phyloP scores from a whole-genome alignment of 2,888 invertebrate species.

The Thera obeliscata region DNA sequence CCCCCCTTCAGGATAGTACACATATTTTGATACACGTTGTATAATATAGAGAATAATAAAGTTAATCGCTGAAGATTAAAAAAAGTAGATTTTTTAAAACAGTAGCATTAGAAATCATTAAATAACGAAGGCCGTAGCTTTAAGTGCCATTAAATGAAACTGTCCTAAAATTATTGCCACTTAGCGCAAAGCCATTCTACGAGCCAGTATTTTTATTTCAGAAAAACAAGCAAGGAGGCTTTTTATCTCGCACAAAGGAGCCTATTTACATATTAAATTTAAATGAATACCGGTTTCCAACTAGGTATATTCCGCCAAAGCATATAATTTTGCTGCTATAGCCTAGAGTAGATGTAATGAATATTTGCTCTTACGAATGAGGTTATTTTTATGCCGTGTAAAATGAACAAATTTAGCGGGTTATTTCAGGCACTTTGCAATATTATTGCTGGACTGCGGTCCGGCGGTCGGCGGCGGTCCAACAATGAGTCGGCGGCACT shows the following conservation, averaged over 20 bases:
- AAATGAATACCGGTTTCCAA: slow-evolving; percentile 27
- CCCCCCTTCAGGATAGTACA: no score
- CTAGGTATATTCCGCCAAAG: slow-evolving; percentile 16
- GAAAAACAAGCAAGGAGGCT: slow-evolving; percentile 37
- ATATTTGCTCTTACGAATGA: slow-evolving; percentile 35
- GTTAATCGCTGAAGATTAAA: background rate
- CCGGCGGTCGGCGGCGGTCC: slow-evolving; percentile 19
- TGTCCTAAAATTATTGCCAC: slow-evolving; percentile 57
- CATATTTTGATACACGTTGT: no score
- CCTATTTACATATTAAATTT: slow-evolving; percentile 32
- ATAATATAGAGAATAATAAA: background rate
- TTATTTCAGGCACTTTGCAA: slow-evolving; percentile 34
- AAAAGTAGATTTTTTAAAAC: slow-evolving; percentile 13
- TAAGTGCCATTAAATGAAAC: slow-evolving; percentile 59
- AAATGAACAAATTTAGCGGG: slow-evolving; percentile 35
- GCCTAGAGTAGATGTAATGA: slow-evolving; percentile 36
- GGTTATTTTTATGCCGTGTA: slow-evolving; percentile 26
- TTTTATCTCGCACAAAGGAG: slow-evolving; percentile 31
- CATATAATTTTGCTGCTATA: slow-evolving; percentile 24
- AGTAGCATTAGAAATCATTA: slow-evolving; percentile 55
- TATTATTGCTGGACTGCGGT: slow-evolving; percentile 23
- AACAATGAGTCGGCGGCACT: slow-evolving; percentile 21
- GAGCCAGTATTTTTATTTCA: slow-evolving; percentile 46
- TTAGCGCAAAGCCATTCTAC: slow-evolving; percentile 55
- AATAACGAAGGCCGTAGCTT: slow-evolving; percentile 51